Base-by-base conservation (phyloP, 2,113 vertebrate genomes). In the Mesocricetus auratus region DNA sequence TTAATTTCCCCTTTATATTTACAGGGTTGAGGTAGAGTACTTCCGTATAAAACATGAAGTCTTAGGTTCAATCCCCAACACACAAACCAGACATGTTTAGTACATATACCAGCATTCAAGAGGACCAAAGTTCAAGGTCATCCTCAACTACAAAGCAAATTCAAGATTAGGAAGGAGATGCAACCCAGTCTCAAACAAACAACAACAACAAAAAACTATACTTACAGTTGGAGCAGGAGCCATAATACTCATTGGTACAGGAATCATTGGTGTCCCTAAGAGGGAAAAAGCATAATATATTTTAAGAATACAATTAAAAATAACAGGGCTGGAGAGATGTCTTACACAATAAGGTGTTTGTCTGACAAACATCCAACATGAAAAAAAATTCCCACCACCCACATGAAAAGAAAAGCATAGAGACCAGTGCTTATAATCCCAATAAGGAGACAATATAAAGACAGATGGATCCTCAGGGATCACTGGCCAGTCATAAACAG, bases 241-340 rank as follows among this genome's bases (percentile, higher is more conserved):
- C 99, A 99, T 99, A 98, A 99, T 99, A 96, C 99, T 99, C 99
- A 99, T 99, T 92, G 99, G 99, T 95, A 99, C 99, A 97, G 99
- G 99, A 98, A 99, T 99, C 99, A 99, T 99, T 83, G 99, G 99
- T 39, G 99, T 98, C 93, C 99, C 99, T 99, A 94, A 79, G 29
- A 95, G 96, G 77, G 4, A 64, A 97, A 98, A 94, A 78, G 7
- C 6, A 82, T 11, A 90, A 33, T 66, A 13, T 94, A 19, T 56
- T 22, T 42, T 95, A 91, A 94, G 16, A 89, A 89, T 33, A 90
- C 11, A 45, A 74, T 47, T 69, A 91, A 15, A 68, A 11, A 39
- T 68, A 21, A 96, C 68, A 95, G 33, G 29, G 75, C n/a, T 69
- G 0, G 62, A 86, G 39, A 66, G 9, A 66, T 33, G 12, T 36